phyloP scores from a whole-genome alignment of 37 sponge, comb jelly and placozoan genomes.

The Spongilla lacustris region DNA sequence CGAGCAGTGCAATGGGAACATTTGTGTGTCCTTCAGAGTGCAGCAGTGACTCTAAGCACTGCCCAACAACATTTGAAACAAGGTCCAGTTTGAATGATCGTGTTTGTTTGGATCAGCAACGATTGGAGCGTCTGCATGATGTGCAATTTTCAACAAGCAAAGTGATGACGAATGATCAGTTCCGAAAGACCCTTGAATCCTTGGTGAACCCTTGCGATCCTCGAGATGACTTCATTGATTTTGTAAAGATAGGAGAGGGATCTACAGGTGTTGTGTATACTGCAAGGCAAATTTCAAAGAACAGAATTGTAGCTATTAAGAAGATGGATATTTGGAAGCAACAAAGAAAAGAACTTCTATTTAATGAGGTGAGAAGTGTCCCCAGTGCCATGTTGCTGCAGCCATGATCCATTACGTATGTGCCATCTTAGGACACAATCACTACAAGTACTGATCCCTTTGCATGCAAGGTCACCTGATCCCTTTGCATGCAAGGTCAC shows the following conservation, averaged over 20 bases:
- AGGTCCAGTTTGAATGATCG: no score
- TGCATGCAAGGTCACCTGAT: no score
- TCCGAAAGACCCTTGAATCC: conserved; percentile 40
- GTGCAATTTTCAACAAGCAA: no score
- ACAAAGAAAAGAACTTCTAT: conserved; percentile 90
- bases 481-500: no score
- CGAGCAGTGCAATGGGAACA: no score
- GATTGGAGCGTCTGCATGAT: no score
- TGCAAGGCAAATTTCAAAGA: conserved; percentile 57
- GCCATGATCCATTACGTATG: no score
- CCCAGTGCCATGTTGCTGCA: not conserved
- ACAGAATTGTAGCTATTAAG: conserved; percentile 80
- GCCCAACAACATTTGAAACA: no score
- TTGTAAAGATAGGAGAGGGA: conserved; percentile 83
- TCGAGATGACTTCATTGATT: conserved; percentile 10
- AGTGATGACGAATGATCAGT: conserved; percentile 48
- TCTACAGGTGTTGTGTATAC: conserved; percentile 86
- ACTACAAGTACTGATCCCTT: no score
- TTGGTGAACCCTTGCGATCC: conserved; percentile 58
- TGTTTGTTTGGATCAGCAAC: no score
- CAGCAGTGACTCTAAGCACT: no score
- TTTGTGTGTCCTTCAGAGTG: no score
- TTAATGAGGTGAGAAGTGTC: conserved; percentile 86
- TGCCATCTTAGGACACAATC: not conserved
- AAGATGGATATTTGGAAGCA: conserved; percentile 92